Evolutionary conservation across 2,797 vertebrate species (phyloP).

Genomic region (Tenualosa ilisha): DNA sequence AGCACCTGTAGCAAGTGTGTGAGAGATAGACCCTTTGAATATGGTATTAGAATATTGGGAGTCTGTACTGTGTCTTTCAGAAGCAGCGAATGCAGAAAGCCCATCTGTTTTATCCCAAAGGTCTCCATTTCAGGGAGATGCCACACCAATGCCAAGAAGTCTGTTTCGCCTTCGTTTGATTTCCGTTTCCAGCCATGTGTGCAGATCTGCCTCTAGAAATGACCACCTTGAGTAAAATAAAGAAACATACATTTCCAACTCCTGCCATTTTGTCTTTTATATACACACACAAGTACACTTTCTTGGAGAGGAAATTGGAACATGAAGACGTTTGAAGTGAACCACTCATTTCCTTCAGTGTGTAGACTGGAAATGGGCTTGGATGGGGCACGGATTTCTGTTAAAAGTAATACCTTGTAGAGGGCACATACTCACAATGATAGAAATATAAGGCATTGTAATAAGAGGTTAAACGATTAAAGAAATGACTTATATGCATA

Average conservation of each 20-base stretch:
- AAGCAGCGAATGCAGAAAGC: slow-evolving; percentile 24
- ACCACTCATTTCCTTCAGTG: not conserved
- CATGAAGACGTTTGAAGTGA: not conserved
- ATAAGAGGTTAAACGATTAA: too few relatives aligned
- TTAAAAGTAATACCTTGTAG: too few relatives aligned
- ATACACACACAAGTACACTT: not conserved
- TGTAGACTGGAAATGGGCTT: not conserved
- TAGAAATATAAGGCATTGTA: too few relatives aligned
- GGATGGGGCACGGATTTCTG: too few relatives aligned
- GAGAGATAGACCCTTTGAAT: not conserved
- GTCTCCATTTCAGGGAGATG: slow-evolving; percentile 55
- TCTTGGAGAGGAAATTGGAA: not conserved
- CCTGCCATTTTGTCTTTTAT: not conserved
- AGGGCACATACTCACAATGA: too few relatives aligned
- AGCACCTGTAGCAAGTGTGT: not conserved
- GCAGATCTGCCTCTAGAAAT: slow-evolving; percentile 64
- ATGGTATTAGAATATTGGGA: not conserved
- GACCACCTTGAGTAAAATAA: slow-evolving; percentile 63
- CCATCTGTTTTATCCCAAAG: slow-evolving; percentile 69
- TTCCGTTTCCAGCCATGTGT: slow-evolving; percentile 71
- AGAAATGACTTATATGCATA: too few relatives aligned
- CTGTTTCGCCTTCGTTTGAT: slow-evolving; percentile 68
- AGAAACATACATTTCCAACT: slow-evolving; percentile 69
- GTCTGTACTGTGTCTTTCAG: not conserved
- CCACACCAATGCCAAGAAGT: slow-evolving; percentile 73